Evolutionary conservation across 2,113 vertebrate genomes (phyloP).

Genomic region (Macrotus californicus): DNA sequence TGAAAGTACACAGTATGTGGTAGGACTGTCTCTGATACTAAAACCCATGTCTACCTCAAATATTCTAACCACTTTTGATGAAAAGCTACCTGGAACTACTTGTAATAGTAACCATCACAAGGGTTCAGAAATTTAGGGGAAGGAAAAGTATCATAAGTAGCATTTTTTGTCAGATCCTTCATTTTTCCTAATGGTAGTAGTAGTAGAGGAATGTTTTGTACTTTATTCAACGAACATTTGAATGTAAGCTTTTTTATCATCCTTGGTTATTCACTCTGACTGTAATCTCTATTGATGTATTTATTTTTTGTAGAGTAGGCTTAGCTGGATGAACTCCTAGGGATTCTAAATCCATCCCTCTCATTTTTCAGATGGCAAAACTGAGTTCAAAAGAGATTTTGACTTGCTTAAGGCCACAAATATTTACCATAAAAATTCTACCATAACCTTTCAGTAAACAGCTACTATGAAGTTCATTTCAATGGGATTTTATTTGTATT

Average conservation of each 20-base stretch:
- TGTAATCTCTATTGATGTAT: constrained; percentile 14
- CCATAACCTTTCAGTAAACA: neutral
- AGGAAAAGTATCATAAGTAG: neutral
- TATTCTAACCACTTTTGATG: neutral
- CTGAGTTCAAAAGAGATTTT: neutral
- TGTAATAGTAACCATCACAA: neutral
- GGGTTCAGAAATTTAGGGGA: neutral
- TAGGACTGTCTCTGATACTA: constrained; percentile 15
- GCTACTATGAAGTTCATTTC: neutral
- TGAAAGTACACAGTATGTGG: neutral
- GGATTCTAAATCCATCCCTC: neutral
- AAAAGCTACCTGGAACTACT: neutral
- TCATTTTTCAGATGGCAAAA: neutral
- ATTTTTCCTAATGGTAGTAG: neutral
- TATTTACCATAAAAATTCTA: neutral
- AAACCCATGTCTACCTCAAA: neutral
- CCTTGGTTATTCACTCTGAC: neutral
- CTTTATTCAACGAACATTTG: neutral
- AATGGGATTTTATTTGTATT: constrained; percentile 34
- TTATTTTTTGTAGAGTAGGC: neutral
- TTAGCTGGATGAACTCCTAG: neutral
- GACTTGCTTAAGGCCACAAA: neutral
- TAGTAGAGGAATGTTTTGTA: neutral
- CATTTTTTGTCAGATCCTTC: neutral
- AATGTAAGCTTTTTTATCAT: constrained; percentile 4